phyloP scores from a whole-genome alignment of 2,113 vertebrate genomes.

The Jacana jacana region DNA sequence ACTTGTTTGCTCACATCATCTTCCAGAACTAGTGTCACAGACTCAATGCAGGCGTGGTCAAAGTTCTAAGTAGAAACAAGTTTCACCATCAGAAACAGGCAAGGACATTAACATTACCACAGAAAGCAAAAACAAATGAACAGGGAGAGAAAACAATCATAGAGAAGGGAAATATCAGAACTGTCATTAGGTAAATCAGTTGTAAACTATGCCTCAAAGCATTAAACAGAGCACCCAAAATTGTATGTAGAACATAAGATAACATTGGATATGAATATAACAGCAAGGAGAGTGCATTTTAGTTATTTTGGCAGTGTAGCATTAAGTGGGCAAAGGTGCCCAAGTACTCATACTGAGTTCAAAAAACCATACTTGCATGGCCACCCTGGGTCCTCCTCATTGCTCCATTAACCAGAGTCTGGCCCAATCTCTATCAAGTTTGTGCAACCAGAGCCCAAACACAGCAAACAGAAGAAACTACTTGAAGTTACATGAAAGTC shows the following conservation, averaged over 20 bases:
- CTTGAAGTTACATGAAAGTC: not conserved
- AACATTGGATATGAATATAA: not conserved
- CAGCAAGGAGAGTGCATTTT: not conserved
- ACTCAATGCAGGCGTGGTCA: conserved; percentile 91
- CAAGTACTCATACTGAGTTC: not conserved
- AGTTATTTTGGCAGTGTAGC: not conserved
- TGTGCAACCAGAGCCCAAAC: not conserved
- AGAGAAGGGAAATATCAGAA: not conserved
- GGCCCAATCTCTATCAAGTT: not conserved
- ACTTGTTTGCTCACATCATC: conserved; percentile 91
- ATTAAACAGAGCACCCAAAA: not conserved
- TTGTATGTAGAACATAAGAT: not conserved
- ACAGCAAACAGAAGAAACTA: not conserved
- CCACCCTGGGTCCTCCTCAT: not conserved
- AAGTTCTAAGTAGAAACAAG: conserved; percentile 72
- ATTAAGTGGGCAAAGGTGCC: not conserved
- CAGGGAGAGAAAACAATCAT: rapidly evolving
- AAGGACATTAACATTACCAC: not conserved
- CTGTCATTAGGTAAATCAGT: not conserved
- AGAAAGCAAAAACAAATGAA: not conserved
- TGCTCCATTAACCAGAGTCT: not conserved
- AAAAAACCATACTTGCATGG: not conserved
- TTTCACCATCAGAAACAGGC: not conserved
- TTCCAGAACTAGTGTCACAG: conserved; percentile 90
- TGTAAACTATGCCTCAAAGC: not conserved